These are phyloP conservation scores for Rhamphomyia laevipes DNA, from an alignment of 2,888 invertebrate species.

Conservation along the genomic window DNA sequence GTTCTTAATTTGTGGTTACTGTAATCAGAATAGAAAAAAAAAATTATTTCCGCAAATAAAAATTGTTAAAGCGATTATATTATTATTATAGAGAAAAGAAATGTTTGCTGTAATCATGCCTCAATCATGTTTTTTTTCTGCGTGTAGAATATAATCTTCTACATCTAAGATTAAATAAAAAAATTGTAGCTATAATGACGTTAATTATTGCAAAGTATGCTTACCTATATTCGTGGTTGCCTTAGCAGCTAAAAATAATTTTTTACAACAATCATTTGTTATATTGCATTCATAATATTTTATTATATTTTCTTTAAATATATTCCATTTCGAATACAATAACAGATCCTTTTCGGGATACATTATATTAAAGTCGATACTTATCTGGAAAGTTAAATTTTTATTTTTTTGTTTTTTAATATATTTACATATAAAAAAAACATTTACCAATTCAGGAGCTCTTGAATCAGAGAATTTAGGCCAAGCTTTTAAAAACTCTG, in stretches of 20 bases:
- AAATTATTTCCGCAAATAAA: too few species aligned
- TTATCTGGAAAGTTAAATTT: conserved; percentile 6
- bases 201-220: neutral
- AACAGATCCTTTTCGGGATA: conserved; percentile 5
- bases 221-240: neutral
- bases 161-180: neutral
- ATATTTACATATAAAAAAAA: too few species aligned
- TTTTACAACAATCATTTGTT: conserved; percentile 9
- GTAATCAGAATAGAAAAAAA: too few species aligned
- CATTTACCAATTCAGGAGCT: conserved; percentile 9
- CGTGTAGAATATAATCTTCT: conserved; percentile 9
- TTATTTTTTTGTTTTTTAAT: too few species aligned
- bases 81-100: too few species aligned
- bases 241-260: conserved; percentile 2
- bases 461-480: conserved; percentile 9
- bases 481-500: conserved; percentile 7
- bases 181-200: neutral
- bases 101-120: too few species aligned
- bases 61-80: too few species aligned
- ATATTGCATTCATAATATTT: conserved; percentile 6
- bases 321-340: conserved; percentile 7
- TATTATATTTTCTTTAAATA: conserved; percentile 4
- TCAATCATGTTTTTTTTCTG: too few species aligned
- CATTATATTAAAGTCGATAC: conserved; percentile 8
- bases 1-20: too few species aligned